Percentiles rank a stretch among this genome's conserved stretches.
Evolutionary conservation across 1,140 invertebrate species (phyloP).

Genomic region (Antheraea mylitta): DNA sequence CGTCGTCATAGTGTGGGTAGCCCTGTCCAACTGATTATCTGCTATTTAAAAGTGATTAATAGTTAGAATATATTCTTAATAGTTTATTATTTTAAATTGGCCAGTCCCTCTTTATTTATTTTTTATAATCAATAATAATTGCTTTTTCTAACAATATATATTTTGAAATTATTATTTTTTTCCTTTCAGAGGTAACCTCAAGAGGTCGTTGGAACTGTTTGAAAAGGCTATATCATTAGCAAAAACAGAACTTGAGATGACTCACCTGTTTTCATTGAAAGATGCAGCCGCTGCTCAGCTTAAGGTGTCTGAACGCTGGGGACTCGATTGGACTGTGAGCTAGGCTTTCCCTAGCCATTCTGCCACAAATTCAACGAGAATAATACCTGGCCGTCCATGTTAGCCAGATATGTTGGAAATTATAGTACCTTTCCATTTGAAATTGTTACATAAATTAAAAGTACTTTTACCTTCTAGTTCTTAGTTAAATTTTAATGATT

Average conservation of each 20-base stretch:
- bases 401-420: background rate
- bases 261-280: conserved; percentile 91
- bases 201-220: conserved; percentile 90
- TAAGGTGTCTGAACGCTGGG: conserved; percentile 88
- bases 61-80: too few relatives aligned
- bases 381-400: conserved; percentile 27
- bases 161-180: conserved; percentile 30
- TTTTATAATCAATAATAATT: too few relatives aligned
- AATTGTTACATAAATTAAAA: conserved; percentile 16
- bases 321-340: conserved; percentile 79
- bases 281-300: conserved; percentile 93
- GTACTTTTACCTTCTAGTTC: conserved; percentile 5
- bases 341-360: conserved; percentile 37
- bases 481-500: conserved; percentile 9
- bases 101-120: too few relatives aligned
- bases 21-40: too few relatives aligned
- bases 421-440: conserved; percentile 9
- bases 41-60: too few relatives aligned
- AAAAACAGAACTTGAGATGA: conserved; percentile 91
- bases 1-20: too few relatives aligned
- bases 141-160: too few relatives aligned
- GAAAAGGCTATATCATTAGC: conserved; percentile 93
- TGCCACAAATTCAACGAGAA: conserved; percentile 43
- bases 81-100: too few relatives aligned
- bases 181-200: conserved; percentile 88